Evolutionary conservation across 1,140 invertebrate species (phyloP).

Genomic region (Araneus ventricosus): DNA sequence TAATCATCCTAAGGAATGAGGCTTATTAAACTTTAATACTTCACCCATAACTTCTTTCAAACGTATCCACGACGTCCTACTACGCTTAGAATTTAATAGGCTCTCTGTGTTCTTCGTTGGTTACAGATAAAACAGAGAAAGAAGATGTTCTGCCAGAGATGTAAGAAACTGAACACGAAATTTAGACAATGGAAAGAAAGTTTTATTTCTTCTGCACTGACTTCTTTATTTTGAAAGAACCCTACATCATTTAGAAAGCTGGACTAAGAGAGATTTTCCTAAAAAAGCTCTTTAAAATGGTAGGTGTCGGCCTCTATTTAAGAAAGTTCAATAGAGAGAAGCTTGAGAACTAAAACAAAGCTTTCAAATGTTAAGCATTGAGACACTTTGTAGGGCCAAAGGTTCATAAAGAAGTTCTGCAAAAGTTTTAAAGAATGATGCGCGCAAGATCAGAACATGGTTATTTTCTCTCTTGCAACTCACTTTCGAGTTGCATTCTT

Average conservation of each 20-base stretch:
- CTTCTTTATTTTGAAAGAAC: slow-evolving; percentile 35
- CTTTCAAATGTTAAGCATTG: not conserved
- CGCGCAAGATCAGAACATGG: no score
- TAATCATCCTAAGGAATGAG: slow-evolving; percentile 59
- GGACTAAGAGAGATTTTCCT: not conserved
- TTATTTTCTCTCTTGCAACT: not conserved
- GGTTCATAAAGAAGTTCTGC: not conserved
- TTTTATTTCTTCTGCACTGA: slow-evolving; percentile 59
- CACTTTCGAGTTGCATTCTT: not conserved
- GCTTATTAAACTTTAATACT: slow-evolving; percentile 70
- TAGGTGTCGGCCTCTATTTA: not conserved
- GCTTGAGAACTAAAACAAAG: not conserved
- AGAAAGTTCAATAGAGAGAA: not conserved
- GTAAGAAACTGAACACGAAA: slow-evolving; percentile 52
- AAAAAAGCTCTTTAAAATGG: slow-evolving; percentile 20
- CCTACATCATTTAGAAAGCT: slow-evolving; percentile 53
- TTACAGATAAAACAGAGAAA: slow-evolving; percentile 54
- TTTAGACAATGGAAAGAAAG: slow-evolving; percentile 43
- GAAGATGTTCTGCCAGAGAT: slow-evolving; percentile 37
- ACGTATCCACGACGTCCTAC: slow-evolving; percentile 23
- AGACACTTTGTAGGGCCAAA: not conserved
- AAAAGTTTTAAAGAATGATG: not conserved
- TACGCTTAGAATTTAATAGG: slow-evolving; percentile 64
- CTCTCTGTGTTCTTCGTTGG: slow-evolving; percentile 46
- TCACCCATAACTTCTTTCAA: slow-evolving; percentile 53